phyloP scores from a whole-genome alignment of 1,140 invertebrate species.

The Drosophila eugracilis region DNA sequence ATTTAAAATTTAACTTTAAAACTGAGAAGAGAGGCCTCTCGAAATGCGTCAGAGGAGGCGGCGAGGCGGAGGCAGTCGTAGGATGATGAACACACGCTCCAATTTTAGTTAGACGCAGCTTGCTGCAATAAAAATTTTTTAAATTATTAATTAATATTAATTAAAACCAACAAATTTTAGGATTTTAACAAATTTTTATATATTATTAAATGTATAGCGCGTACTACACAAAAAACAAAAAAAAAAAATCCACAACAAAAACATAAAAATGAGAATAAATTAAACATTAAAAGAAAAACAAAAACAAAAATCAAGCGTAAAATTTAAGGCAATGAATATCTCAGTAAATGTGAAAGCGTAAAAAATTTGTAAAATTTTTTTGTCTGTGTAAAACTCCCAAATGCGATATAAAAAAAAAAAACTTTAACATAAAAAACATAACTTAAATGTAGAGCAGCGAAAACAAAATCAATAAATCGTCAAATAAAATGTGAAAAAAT shows the following conservation, averaged over 20 bases:
- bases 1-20: conserved; percentile 76
- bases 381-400: conserved; percentile 80
- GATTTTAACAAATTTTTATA: conserved; percentile 83
- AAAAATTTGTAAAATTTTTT: conserved; percentile 83
- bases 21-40: conserved; percentile 34
- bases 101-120: conserved; percentile 84
- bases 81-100: conserved; percentile 58
- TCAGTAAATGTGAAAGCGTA: conserved; percentile 83
- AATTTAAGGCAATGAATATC: conserved; percentile 78
- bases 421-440: conserved; percentile 67
- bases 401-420: conserved; percentile 73
- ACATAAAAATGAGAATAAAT: conserved; percentile 28
- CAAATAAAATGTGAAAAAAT: conserved; percentile 51
- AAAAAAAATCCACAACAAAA: conserved; percentile 37
- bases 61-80: no score
- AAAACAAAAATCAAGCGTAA: conserved; percentile 64
- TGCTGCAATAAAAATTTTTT: conserved; percentile 76
- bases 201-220: conserved; percentile 81
- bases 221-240: conserved; percentile 58
- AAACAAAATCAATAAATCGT: conserved; percentile 38
- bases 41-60: conserved; percentile 15
- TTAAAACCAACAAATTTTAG: conserved; percentile 84
- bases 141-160: conserved; percentile 84
- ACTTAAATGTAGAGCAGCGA: conserved; percentile 62
- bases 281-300: conserved; percentile 37